Base-by-base conservation (phyloP, 1,140 invertebrate species). In the Globodera rostochiensis region DNA sequence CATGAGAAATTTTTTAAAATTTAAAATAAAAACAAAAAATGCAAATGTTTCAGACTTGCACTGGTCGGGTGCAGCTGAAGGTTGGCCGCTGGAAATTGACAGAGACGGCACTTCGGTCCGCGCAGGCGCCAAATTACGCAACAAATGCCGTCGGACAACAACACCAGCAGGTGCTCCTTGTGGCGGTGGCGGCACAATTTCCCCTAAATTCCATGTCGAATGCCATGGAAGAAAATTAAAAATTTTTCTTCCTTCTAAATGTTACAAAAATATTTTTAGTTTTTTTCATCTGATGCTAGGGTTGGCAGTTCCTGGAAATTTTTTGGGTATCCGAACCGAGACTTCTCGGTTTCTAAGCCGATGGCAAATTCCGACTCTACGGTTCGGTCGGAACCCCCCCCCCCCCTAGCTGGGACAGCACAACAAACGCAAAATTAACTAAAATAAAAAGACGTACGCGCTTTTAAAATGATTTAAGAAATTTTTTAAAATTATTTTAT, bases 11-110 rank as follows among this genome's bases (percentile, higher is more conserved):
- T 13, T 25, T 49, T 13, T 1, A 36, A 13, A 15, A 19, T 47
- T 77, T 75, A 77, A 76, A 36, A 75, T 15, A 67, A 78, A 74
- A 78, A 74, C 4, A 45, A 6, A 45, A 21, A 25, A 70, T 25
- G 1, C 49, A 6, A 19, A 74, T 70, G 79, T 81, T 53, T 15
- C 0, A 85, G 82, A 89, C 88, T n/a, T 85, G 85, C 50, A 81
- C 78, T 25, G 88, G 88, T 13, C 84, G 85, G 76, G 87, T 89
- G 11, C 73, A 75, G 21, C 73, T 89, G 15, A 88, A 89, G 82
- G 82, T 88, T 75, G 83, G 87, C 19, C 78, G 88, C 45, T 89
- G 88, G 88, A 89, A 89, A 73, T 69, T 89, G 21, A 86, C 81
- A 9, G 88, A 90, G 69, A 84, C 87, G 25, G 85, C 88, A 11